Evolutionary conservation across 2,888 invertebrate genomes (phyloP).

Genomic region (Eupithecia vulgata): DNA sequence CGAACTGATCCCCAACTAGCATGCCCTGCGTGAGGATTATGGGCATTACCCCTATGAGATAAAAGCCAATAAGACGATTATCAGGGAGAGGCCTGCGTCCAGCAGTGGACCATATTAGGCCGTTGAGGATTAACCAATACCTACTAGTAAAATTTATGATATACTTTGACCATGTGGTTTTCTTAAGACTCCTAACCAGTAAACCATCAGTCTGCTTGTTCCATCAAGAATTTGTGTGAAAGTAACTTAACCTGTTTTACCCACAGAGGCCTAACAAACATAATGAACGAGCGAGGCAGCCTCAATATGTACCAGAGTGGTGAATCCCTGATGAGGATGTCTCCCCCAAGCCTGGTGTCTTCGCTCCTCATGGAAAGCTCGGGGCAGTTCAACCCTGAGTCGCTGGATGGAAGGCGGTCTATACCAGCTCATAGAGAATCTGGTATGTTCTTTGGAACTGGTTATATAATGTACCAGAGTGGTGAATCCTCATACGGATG

Average conservation of each 20-base stretch:
- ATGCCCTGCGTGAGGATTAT: too few species aligned
- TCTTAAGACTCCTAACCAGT: neutral
- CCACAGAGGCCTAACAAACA: constrained; percentile 68
- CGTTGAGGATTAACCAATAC: neutral
- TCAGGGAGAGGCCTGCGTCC: too few species aligned
- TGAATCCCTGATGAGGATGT: constrained; percentile 79
- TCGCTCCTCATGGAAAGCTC: constrained; percentile 81
- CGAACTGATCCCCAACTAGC: too few species aligned
- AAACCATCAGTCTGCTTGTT: too few species aligned
- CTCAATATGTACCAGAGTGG: constrained; percentile 79
- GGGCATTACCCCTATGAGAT: too few species aligned
- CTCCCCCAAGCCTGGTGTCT: constrained; percentile 85
- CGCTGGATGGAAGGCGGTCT: constrained; percentile 70
- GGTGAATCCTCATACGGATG: constrained; percentile 79
- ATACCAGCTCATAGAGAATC: constrained; percentile 65
- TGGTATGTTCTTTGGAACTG: constrained; percentile 49
- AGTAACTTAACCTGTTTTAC: neutral
- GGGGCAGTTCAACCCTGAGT: constrained; percentile 73
- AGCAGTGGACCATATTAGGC: too few species aligned
- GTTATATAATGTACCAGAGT: constrained; percentile 69
- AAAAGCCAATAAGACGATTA: too few species aligned
- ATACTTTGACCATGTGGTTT: neutral
- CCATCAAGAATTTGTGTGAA: neutral
- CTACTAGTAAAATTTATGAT: neutral
- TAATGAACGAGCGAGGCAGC: constrained; percentile 72